phyloP scores from a whole-genome alignment of 2,797 vertebrate genomes.

The Cichlasoma orientale region DNA sequence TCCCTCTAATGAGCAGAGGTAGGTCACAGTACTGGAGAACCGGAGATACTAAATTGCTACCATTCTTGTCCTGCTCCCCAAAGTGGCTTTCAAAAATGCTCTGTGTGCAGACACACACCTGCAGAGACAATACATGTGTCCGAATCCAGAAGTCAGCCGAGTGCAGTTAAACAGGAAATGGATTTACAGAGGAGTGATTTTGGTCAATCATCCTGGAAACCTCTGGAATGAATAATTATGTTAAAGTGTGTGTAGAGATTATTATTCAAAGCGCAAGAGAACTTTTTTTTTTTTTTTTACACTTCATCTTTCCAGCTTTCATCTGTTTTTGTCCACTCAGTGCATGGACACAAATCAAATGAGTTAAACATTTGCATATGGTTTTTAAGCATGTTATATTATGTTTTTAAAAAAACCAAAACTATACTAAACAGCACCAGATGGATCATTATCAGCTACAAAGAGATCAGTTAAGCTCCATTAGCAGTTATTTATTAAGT shows the following conservation, averaged over 20 bases:
- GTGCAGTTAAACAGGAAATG: slow-evolving; percentile 59
- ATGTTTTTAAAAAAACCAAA: slow-evolving; percentile 4
- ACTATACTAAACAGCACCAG: slow-evolving; percentile 12
- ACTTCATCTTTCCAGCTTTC: neutral
- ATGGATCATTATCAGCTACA: slow-evolving; percentile 14
- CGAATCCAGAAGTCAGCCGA: slow-evolving; percentile 40
- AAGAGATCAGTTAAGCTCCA: neutral
- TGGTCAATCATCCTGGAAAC: slow-evolving; percentile 22
- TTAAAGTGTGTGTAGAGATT: neutral
- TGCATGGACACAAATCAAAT: neutral
- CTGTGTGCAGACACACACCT: slow-evolving; percentile 38
- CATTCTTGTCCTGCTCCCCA: slow-evolving; percentile 45
- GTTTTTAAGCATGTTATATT: slow-evolving; percentile 2
- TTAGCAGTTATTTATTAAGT: neutral
- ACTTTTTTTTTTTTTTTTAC: neutral
- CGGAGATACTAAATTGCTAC: slow-evolving; percentile 73
- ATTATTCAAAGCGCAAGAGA: slow-evolving; percentile 19
- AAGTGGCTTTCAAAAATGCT: slow-evolving; percentile 47
- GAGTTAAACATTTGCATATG: slow-evolving; percentile 21
- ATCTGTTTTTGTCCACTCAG: slow-evolving; percentile 6
- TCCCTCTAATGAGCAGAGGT: slow-evolving; percentile 65
- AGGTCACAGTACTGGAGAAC: slow-evolving; percentile 63
- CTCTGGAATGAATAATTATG: slow-evolving; percentile 41
- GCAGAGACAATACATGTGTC: slow-evolving; percentile 49
- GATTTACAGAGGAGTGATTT: slow-evolving; percentile 29